Percentiles rank a stretch among this genome's conserved stretches.
These are phyloP conservation scores for Penaeus japonicus DNA, from an alignment of 1,140 invertebrate species.

Conservation along the genomic window DNA sequence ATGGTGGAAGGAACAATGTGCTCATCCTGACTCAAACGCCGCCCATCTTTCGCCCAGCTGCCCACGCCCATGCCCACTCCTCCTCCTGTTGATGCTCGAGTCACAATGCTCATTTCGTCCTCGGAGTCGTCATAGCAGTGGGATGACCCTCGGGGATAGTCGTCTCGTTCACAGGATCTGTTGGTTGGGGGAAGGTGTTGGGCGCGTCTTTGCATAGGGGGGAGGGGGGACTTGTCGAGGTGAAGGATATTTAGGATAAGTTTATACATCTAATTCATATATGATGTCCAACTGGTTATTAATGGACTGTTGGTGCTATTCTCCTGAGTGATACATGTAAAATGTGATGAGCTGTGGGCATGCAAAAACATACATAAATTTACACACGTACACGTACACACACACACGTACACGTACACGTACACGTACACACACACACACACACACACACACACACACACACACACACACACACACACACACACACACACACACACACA, in stretches of 20 bases:
- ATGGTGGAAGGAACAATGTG: neutral
- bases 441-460: no score
- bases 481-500: no score
- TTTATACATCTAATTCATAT: no score
- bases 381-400: no score
- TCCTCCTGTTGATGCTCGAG: neutral
- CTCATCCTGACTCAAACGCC: neutral
- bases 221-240: neutral
- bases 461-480: no score
- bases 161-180: slow-evolving; percentile 41
- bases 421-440: no score
- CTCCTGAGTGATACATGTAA: no score
- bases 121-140: slow-evolving; percentile 41
- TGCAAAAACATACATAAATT: no score
- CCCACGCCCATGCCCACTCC: slow-evolving; percentile 7
- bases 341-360: no score
- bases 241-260: neutral
- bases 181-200: neutral
- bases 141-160: slow-evolving; percentile 17
- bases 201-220: neutral
- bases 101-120: slow-evolving; percentile 30
- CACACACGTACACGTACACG: no score
- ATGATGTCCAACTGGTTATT: no score
- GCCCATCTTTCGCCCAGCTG: neutral
- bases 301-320: no score